A percentile compares a stretch with the other conserved stretches of the same genome.
These are phyloP conservation scores for Galaxea fascicularis DNA, from an alignment of 92 coral and sea anemone genomes.

Conservation along the genomic window DNA sequence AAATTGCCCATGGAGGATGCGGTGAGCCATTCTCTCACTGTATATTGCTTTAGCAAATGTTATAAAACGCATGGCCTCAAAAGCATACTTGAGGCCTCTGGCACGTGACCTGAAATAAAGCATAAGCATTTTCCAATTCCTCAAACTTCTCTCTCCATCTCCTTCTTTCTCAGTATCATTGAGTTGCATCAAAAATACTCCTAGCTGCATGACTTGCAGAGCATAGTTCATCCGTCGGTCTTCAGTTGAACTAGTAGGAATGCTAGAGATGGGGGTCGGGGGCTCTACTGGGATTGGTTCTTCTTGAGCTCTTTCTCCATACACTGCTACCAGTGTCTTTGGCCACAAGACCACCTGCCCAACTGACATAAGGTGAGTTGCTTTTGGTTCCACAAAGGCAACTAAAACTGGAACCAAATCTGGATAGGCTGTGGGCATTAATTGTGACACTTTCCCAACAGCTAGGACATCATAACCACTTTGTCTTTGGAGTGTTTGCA, in stretches of 20 bases:
- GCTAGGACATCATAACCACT: slow-evolving; percentile 29
- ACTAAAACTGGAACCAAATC: background rate
- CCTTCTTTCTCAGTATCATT: background rate
- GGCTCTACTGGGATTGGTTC: too few species aligned
- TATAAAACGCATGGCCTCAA: background rate
- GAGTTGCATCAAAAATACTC: background rate
- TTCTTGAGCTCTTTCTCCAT: too few species aligned
- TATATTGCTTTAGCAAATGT: too few species aligned
- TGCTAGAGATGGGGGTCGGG: too few species aligned
- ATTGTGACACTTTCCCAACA: slow-evolving; percentile 41
- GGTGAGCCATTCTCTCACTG: too few species aligned
- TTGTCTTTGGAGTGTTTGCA: slow-evolving; percentile 5
- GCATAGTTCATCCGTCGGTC: background rate
- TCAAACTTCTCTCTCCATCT: background rate
- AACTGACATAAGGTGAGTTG: too few species aligned
- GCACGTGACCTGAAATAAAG: background rate
- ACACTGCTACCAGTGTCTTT: too few species aligned
- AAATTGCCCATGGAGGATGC: too few species aligned
- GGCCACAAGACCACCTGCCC: too few species aligned
- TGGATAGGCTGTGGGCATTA: slow-evolving; percentile 17
- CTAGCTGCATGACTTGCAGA: background rate
- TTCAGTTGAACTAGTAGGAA: too few species aligned
- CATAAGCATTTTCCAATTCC: background rate
- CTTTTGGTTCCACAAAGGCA: background rate
- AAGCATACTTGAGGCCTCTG: background rate